phyloP scores from a whole-genome alignment of 2,113 vertebrate species.

The Anoura caudifer region DNA sequence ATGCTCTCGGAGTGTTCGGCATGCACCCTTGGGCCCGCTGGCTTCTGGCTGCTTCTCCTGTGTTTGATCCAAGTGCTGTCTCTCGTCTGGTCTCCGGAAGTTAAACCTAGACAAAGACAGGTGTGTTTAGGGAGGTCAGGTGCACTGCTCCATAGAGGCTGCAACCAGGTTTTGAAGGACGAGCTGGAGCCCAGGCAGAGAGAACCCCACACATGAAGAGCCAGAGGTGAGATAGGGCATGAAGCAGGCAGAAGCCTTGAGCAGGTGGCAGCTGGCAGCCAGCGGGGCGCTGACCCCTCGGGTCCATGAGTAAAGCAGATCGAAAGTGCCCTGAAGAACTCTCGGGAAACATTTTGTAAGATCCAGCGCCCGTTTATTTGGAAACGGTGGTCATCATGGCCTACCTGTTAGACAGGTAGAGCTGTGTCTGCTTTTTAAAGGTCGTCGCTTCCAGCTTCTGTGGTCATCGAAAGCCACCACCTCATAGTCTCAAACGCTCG shows the following conservation, averaged over 20 bases:
- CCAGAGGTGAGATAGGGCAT: accelerated
- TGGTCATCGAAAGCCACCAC: background rate
- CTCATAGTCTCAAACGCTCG: background rate
- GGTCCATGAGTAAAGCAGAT: background rate
- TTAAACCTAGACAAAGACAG: background rate
- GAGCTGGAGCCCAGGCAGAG: background rate
- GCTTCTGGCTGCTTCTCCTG: background rate
- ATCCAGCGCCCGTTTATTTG: background rate
- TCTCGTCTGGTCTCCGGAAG: background rate
- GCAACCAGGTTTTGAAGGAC: background rate
- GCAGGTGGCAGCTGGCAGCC: accelerated
- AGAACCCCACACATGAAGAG: too few species aligned
- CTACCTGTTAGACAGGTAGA: background rate
- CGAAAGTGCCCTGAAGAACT: background rate
- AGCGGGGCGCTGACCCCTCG: accelerated
- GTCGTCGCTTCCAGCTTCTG: background rate
- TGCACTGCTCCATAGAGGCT: too few species aligned
- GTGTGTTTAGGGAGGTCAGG: background rate
- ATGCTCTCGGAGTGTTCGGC: background rate
- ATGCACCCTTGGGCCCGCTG: accelerated
- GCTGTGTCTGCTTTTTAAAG: background rate
- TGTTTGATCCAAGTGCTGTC: background rate
- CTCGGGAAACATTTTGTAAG: background rate
- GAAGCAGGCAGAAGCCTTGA: accelerated
- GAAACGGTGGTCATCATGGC: background rate